These are phyloP conservation scores for Musca vetustissima DNA, from an alignment of 1,140 invertebrate species.

Conservation along the genomic window DNA sequence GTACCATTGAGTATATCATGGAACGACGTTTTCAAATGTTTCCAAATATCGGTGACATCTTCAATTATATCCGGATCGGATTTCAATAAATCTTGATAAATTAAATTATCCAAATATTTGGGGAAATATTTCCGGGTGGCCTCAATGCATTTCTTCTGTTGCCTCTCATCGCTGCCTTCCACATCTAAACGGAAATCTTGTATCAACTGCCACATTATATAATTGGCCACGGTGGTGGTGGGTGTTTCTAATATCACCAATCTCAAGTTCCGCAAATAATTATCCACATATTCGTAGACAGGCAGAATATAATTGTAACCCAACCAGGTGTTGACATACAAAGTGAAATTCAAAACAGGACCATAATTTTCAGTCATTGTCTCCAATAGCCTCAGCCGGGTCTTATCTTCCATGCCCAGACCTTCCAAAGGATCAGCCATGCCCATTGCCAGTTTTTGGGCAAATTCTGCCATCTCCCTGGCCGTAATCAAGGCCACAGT, in stretches of 20 bases:
- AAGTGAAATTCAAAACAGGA: constrained; percentile 50
- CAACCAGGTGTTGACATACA: constrained; percentile 40
- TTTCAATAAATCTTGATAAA: constrained; percentile 21
- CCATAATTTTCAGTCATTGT: constrained; percentile 39
- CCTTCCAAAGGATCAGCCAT: constrained; percentile 28
- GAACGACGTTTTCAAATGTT: constrained; percentile 39
- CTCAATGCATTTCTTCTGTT: constrained; percentile 31
- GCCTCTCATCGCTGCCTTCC: constrained; percentile 36
- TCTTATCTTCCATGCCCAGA: constrained; percentile 33
- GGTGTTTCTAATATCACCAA: constrained; percentile 54
- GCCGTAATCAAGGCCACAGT: constrained; percentile 28
- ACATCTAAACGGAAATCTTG: constrained; percentile 36
- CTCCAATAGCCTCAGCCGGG: constrained; percentile 34
- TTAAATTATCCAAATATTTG: constrained; percentile 41
- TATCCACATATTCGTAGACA: constrained; percentile 42
- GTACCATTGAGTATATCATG: constrained; percentile 28
- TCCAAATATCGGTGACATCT: constrained; percentile 39
- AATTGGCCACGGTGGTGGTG: constrained; percentile 64
- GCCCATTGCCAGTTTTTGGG: constrained; percentile 26
- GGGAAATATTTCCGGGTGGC: constrained; percentile 35
- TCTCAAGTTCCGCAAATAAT: constrained; percentile 56
- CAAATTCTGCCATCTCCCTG: constrained; percentile 29
- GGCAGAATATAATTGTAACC: constrained; percentile 39
- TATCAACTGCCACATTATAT: constrained; percentile 67
- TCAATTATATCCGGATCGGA: constrained; percentile 29